phyloP scores from a whole-genome alignment of 2,888 invertebrate genomes.

The Drosophila macrospina region DNA sequence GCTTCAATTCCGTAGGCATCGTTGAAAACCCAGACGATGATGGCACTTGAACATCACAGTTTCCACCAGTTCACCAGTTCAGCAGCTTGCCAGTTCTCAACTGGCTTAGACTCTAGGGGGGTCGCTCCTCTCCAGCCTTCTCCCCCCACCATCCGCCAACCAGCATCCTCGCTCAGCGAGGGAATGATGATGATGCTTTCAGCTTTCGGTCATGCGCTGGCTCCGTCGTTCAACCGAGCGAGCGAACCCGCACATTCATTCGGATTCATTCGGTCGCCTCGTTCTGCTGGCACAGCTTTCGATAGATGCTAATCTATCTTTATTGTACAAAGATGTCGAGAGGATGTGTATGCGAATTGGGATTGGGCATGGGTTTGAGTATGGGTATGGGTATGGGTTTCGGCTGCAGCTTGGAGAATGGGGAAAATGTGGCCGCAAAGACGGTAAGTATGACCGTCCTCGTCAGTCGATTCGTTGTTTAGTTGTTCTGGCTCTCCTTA shows the following conservation, averaged over 20 bases:
- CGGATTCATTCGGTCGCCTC: constrained; percentile 54
- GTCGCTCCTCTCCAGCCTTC: constrained; percentile 16
- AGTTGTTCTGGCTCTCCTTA: constrained; percentile 45
- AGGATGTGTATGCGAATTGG: constrained; percentile 67
- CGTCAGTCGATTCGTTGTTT: constrained; percentile 31
- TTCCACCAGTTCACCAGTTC: constrained; percentile 26
- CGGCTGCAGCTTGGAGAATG: constrained; percentile 3
- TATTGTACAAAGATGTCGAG: constrained; percentile 78
- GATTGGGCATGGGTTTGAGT: constrained; percentile 19
- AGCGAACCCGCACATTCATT: constrained; percentile 60
- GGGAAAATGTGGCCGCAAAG: constrained; percentile 41
- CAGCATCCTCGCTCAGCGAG: constrained; percentile 4
- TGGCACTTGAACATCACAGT: constrained; percentile 65
- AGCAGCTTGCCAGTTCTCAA: constrained; percentile 47
- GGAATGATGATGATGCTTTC: constrained; percentile 39
- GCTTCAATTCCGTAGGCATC: constrained; percentile 62
- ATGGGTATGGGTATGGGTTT: neutral
- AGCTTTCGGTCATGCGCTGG: constrained; percentile 70
- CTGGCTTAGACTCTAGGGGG: constrained; percentile 67
- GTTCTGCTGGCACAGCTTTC: constrained; percentile 67
- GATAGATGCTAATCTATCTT: constrained; percentile 78
- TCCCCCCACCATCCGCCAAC: neutral
- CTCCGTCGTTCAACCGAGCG: constrained; percentile 18
- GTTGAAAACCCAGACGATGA: constrained; percentile 60
- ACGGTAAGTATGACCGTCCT: constrained; percentile 40